Evolutionary conservation across 2,888 invertebrate species (phyloP).

Genomic region (Galerucella nymphaeae): DNA sequence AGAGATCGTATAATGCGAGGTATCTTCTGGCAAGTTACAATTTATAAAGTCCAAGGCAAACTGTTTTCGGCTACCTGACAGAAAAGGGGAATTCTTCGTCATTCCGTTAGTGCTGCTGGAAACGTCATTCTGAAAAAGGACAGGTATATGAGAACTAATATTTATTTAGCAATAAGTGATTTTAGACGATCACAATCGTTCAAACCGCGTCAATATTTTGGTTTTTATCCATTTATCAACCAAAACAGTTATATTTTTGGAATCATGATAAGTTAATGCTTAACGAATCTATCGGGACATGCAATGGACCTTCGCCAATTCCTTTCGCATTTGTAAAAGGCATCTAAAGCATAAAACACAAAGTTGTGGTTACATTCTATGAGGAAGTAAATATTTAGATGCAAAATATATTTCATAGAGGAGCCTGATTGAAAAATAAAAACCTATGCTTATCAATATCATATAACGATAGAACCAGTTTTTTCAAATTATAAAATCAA

Average conservation of each 20-base stretch:
- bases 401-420: no score
- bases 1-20: constrained; percentile 67
- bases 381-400: no score
- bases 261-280: no score
- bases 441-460: not conserved
- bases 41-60: constrained; percentile 29
- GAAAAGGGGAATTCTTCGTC: constrained; percentile 49
- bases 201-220: no score
- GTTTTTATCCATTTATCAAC: no score
- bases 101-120: constrained; percentile 52
- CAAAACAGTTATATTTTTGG: no score
- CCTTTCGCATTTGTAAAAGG: no score
- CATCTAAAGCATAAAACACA: no score
- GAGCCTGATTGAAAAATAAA: not conserved
- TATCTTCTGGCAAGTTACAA: constrained; percentile 52
- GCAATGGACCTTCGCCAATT: no score
- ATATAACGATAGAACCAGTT: not conserved
- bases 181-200: no score
- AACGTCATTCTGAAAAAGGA: constrained; percentile 52
- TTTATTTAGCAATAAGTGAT: not conserved
- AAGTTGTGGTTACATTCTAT: no score
- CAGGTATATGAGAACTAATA: not conserved
- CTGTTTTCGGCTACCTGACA: constrained; percentile 32
- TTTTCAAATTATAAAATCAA: not conserved
- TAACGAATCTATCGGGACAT: no score